Evolutionary conservation across 2,113 vertebrate species (phyloP).

Genomic region (Tetrao urogallus): DNA sequence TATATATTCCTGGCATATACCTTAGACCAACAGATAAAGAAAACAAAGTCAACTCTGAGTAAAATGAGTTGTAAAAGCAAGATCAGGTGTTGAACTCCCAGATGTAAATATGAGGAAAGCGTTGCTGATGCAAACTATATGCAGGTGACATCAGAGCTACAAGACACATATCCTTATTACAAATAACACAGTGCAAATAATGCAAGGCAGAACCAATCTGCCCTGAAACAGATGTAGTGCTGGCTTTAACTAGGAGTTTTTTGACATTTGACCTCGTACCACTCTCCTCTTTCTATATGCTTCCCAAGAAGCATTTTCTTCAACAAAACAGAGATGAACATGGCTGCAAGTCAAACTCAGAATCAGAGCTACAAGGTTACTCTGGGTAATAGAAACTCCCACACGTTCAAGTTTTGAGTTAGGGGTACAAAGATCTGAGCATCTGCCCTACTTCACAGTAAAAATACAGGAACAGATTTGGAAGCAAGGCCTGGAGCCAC

Average conservation of each 20-base stretch:
- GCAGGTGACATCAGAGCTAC: neutral
- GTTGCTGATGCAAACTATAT: neutral
- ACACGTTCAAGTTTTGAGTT: neutral
- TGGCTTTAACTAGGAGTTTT: neutral
- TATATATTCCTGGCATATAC: neutral
- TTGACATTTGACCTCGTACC: neutral
- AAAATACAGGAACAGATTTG: neutral
- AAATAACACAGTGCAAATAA: neutral
- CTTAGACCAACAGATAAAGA: fast-evolving
- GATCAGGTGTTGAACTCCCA: neutral
- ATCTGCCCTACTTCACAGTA: neutral
- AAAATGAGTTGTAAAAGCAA: neutral
- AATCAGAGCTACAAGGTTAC: neutral
- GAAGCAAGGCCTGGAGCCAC: neutral
- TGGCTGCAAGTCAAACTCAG: neutral
- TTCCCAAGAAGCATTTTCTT: neutral
- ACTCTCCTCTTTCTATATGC: neutral
- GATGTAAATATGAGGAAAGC: neutral
- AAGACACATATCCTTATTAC: neutral
- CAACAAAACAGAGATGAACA: neutral
- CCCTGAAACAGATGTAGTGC: neutral
- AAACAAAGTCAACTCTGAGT: neutral
- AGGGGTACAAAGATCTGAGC: neutral
- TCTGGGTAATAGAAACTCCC: neutral
- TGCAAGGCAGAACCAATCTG: neutral